These are phyloP conservation scores for Drosophila borborema DNA, from an alignment of 2,888 invertebrate species.

Conservation along the genomic window DNA sequence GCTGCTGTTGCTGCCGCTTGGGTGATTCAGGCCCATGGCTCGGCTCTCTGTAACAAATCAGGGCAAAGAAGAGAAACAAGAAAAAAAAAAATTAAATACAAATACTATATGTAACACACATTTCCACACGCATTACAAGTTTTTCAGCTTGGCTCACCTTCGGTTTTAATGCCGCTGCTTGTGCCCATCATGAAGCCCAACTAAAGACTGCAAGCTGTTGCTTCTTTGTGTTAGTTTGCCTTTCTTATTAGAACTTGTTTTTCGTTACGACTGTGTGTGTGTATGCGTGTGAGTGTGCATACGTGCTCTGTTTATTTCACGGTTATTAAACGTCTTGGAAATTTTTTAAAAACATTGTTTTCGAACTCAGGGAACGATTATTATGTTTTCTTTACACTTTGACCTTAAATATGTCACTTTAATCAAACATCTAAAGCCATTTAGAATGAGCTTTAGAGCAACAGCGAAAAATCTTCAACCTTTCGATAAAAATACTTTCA, in stretches of 20 bases:
- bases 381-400: conserved; percentile 28
- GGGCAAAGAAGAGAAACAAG: conserved; percentile 24
- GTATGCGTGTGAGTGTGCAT: conserved; percentile 41
- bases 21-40: conserved; percentile 62
- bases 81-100: conserved; percentile 12
- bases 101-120: conserved; percentile 1
- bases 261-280: conserved; percentile 29
- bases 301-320: conserved; percentile 47
- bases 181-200: conserved; percentile 61
- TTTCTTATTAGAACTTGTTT: conserved; percentile 74
- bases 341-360: conserved; percentile 39
- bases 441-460: conserved; percentile 47
- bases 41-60: conserved; percentile 56
- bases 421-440: conserved; percentile 32
- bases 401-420: conserved; percentile 14
- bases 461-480: conserved; percentile 38
- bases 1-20: conserved; percentile 40
- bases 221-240: conserved; percentile 56
- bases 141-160: conserved; percentile 70
- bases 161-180: conserved; percentile 80
- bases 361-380: background rate
- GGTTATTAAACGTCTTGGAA: conserved; percentile 6
- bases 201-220: conserved; percentile 63
- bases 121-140: conserved; percentile 14
- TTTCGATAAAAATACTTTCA: conserved; percentile 20